Evolutionary conservation across 2,113 vertebrate species (phyloP).

Genomic region (Rhombomys opimus): DNA sequence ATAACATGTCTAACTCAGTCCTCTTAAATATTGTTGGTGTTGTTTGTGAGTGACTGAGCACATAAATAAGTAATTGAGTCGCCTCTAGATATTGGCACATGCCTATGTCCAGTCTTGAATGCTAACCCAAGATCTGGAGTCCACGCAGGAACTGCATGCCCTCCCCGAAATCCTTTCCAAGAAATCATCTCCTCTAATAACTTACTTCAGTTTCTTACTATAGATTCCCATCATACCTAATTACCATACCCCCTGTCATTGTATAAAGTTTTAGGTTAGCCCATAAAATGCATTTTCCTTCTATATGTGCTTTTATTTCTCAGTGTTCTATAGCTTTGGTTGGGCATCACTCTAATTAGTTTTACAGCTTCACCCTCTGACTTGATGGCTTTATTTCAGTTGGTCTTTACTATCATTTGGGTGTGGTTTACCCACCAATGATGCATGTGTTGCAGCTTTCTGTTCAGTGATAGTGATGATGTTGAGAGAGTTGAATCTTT

Average conservation of each 20-base stretch:
- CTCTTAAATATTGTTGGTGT: neutral
- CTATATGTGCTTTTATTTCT: neutral
- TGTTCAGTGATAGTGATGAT: neutral
- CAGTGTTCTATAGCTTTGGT: neutral
- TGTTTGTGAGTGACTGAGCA: neutral
- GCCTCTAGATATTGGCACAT: neutral
- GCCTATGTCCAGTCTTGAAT: neutral
- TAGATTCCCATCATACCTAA: neutral
- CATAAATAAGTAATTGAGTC: neutral
- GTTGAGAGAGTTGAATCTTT: neutral
- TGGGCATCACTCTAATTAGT: neutral
- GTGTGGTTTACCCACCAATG: neutral
- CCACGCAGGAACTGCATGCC: neutral
- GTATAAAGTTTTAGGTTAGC: neutral
- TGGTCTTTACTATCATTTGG: neutral
- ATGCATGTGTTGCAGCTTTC: neutral
- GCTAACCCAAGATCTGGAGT: neutral
- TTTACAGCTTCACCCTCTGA: neutral
- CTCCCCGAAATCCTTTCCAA: neutral
- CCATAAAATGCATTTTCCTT: neutral
- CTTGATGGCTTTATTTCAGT: neutral
- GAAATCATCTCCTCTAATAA: fast-evolving
- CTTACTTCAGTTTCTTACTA: neutral
- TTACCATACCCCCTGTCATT: neutral
- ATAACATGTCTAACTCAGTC: neutral